Evolutionary conservation across 2,113 vertebrate species (phyloP).

Genomic region (Phyllopteryx taeniolatus): DNA sequence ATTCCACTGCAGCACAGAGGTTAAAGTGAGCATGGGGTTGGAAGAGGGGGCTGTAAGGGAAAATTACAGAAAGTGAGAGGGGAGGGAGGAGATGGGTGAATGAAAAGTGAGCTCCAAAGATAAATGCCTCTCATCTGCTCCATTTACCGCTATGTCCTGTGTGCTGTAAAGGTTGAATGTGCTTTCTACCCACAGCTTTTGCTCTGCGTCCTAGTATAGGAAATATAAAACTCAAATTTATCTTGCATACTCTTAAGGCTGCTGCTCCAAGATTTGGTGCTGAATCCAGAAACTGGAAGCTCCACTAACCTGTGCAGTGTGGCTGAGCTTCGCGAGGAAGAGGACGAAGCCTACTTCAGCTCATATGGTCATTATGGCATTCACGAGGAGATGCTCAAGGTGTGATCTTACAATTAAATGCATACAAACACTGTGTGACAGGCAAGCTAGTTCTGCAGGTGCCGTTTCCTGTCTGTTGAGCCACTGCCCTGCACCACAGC

Average conservation of each 20-base stretch:
- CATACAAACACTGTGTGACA: constrained; percentile 7
- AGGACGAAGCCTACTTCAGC: constrained; percentile 93
- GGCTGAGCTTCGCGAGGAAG: constrained; percentile 84
- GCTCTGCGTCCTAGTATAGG: constrained; percentile 47
- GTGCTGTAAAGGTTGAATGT: constrained; percentile 54
- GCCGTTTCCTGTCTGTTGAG: constrained; percentile 17
- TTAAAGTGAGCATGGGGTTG: constrained; percentile 51
- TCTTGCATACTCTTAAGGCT: constrained; percentile 76
- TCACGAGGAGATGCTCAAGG: constrained; percentile 98
- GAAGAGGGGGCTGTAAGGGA: constrained; percentile 47
- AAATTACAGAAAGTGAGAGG: constrained; percentile 50
- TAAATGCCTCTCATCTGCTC: constrained; percentile 57
- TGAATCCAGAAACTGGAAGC: constrained; percentile 77
- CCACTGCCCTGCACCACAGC: constrained; percentile 4
- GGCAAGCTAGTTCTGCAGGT: constrained; percentile 4
- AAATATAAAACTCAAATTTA: constrained; percentile 21
- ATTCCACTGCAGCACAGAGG: constrained; percentile 76
- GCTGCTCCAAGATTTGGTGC: constrained; percentile 87
- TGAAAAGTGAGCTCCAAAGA: constrained; percentile 44
- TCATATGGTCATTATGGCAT: constrained; percentile 95
- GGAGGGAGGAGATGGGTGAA: constrained; percentile 2
- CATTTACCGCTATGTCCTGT: constrained; percentile 49
- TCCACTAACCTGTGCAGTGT: constrained; percentile 58
- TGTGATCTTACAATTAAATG: constrained; percentile 41
- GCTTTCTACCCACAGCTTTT: constrained; percentile 54